A percentile compares a stretch with the other conserved stretches of the same genome.
phyloP scores from a whole-genome alignment of 2,113 vertebrate species.

The Anguilla rostrata region DNA sequence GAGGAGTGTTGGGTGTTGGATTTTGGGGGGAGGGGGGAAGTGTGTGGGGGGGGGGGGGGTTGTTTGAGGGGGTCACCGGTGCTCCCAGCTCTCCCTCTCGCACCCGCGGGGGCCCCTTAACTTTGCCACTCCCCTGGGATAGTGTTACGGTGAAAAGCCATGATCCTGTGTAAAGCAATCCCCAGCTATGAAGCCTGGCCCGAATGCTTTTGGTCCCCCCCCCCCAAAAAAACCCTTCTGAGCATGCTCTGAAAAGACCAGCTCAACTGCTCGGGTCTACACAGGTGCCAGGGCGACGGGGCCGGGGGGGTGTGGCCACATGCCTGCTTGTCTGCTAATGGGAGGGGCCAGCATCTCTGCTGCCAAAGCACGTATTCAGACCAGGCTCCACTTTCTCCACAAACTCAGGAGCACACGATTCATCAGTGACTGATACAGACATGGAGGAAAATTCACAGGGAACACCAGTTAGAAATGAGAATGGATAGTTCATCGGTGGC shows the following conservation, averaged over 20 bases:
- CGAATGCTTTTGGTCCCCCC: conserved; percentile 37
- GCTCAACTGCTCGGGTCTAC: conserved; percentile 61
- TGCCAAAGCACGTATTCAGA: background rate
- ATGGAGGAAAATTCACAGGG: background rate
- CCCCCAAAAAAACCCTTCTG: conserved; percentile 34
- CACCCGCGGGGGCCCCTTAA: conserved; percentile 59
- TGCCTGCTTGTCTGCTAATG: conserved; percentile 16
- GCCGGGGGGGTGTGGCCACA: conserved; percentile 18
- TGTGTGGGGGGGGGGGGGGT: no score
- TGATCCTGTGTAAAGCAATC: conserved; percentile 66
- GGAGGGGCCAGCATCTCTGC: background rate
- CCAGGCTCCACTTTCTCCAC: background rate
- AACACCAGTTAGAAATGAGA: background rate
- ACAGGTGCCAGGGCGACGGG: conserved; percentile 55
- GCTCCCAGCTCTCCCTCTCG: conserved; percentile 19
- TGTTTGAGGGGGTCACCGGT: conserved; percentile 49
- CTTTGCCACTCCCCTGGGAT: conserved; percentile 52
- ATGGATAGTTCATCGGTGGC: background rate
- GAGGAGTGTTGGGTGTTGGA: conserved; percentile 23
- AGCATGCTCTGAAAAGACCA: conserved; percentile 50
- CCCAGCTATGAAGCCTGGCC: conserved; percentile 59
- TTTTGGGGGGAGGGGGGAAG: no score
- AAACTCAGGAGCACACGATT: background rate
- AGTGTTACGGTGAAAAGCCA: conserved; percentile 65
- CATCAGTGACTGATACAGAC: background rate